Base-by-base conservation (phyloP, 2,113 vertebrate species). In the Proteles cristata region DNA sequence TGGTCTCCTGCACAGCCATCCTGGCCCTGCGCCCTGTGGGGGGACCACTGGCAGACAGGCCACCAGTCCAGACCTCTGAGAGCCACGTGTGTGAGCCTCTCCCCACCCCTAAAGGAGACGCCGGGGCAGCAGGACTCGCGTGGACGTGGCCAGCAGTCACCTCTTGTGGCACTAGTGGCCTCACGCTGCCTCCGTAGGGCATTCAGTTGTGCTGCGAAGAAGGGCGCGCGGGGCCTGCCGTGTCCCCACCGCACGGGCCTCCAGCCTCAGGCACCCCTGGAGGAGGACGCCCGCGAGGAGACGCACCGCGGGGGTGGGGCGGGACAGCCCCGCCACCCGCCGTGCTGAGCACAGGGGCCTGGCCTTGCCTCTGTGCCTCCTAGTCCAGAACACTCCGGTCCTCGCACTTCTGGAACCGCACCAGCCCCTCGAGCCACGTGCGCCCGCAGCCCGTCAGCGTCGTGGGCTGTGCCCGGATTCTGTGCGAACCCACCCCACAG, bases 311-410 rank as follows among this genome's bases (percentile, higher is more conserved):
- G 4, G 48, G n/a, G 2, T 2, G 26, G 26, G 15, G 63, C 7
- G 0, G 77, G 48, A n/a, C 17, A 5, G 88, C 26, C 88, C 25
- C n/a, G 25, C 48, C 31, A 2, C 43, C 17, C 5, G 26, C 63
- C 4, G 3, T 23, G 45, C 12, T 3, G 31, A 69, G 89, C 63
- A 25, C 77, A 69, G 77, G n/a, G 65, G 61, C 76, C 35, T 6
- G 26, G 25, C 76, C 99, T 99, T 99, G 99, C 98, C 98, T 99
- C 98, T 99, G 99, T 97, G 99, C 99, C 98, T 99, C 99, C 92
- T 99, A 98, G 99, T 89, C 99, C 98, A 98, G 98, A 99, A 99
- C 96, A 98, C 99, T 99, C 74, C 99, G 99, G 98, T 98, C 97
- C 97, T 96, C 96, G 97, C 97, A 97, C 98, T 98, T 98, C 94